Evolutionary conservation across 2,113 vertebrate species (phyloP).

Genomic region (Trochalopteron elliotii): DNA sequence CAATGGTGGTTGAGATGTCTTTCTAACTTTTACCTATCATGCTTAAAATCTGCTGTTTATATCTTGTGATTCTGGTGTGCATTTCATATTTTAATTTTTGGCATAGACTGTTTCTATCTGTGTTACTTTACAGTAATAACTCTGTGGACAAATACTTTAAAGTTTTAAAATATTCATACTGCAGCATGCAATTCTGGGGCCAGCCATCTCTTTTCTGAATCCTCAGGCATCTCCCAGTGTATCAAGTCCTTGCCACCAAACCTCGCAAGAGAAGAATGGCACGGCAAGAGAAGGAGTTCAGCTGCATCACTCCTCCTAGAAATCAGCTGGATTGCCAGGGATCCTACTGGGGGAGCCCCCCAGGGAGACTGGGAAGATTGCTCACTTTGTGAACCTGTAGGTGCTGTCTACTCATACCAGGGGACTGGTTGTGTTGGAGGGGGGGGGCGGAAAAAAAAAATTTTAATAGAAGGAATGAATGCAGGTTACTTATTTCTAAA

Average conservation of each 20-base stretch:
- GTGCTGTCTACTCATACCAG: background rate
- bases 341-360: background rate
- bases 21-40: background rate
- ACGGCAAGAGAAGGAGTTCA: background rate
- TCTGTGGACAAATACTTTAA: background rate
- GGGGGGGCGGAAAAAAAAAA: background rate
- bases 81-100: background rate
- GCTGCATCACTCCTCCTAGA: background rate
- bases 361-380: background rate
- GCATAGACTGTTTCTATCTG: background rate
- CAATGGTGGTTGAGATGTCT: background rate
- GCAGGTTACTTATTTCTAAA: background rate
- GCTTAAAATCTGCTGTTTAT: background rate
- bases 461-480: background rate
- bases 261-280: no score
- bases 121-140: background rate
- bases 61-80: background rate
- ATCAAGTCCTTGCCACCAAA: background rate
- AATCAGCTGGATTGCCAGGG: background rate
- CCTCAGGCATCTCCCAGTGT: background rate
- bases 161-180: background rate
- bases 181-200: background rate
- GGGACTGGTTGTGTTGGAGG: accelerated
- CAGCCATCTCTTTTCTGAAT: background rate
- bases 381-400: background rate